These are phyloP conservation scores for Pipistrellus nathusii DNA, from an alignment of 2,797 vertebrate species.

Conservation along the genomic window DNA sequence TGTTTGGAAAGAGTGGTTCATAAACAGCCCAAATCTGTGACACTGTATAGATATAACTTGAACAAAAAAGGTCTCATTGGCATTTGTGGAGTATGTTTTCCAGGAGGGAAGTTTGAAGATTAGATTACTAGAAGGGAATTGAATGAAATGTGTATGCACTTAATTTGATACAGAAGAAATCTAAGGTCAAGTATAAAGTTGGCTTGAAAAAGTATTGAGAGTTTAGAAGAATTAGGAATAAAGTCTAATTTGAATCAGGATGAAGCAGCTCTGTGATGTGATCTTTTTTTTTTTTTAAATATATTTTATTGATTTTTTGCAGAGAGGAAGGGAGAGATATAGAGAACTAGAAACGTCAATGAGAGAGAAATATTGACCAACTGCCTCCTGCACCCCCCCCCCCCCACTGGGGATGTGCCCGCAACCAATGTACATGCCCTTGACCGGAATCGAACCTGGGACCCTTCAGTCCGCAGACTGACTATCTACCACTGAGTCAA, in stretches of 20 bases:
- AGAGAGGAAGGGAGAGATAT: too few species aligned
- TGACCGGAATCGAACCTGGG: too few species aligned
- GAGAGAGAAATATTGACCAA: too few species aligned
- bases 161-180: conserved; percentile 35
- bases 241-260: neutral
- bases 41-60: neutral
- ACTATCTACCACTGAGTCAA: too few species aligned
- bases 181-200: conserved; percentile 4
- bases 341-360: too few species aligned
- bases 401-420: too few species aligned
- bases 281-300: neutral
- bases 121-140: conserved; percentile 27
- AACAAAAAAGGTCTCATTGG: conserved; percentile 19
- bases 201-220: neutral
- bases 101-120: neutral
- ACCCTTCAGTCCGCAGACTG: too few species aligned
- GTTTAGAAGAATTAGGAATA: neutral
- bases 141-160: neutral
- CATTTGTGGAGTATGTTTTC: conserved; percentile 6
- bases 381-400: too few species aligned
- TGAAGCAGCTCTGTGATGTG: neutral
- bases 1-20: conserved; percentile 26
- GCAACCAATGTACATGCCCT: too few species aligned
- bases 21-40: neutral
- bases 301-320: too few species aligned